phyloP scores from a whole-genome alignment of 1,140 invertebrate genomes.

The Atta texana region DNA sequence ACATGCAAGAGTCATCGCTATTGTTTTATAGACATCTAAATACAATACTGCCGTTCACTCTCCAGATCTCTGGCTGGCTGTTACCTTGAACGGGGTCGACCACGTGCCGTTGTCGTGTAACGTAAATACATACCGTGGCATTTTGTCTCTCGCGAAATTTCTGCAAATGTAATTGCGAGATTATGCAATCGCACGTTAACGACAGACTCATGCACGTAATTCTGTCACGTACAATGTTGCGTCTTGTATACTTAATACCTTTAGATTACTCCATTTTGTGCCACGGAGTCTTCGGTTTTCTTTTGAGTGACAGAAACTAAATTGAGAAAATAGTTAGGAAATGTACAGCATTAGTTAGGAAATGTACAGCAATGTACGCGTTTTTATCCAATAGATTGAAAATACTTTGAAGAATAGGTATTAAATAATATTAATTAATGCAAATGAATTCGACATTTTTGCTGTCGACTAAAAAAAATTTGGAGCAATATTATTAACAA shows the following conservation, averaged over 20 bases:
- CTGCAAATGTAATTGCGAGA: not conserved
- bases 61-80: not conserved
- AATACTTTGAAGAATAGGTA: not conserved
- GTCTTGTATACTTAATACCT: not conserved
- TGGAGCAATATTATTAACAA: not conserved
- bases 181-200: conserved; percentile 26
- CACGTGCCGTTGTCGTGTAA: not conserved
- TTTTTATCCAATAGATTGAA: not conserved
- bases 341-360: not conserved
- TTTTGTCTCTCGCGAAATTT: conserved; percentile 40
- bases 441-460: not conserved
- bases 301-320: not conserved
- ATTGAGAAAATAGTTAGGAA: not conserved
- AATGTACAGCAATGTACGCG: no score
- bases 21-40: not conserved
- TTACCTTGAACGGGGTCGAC: conserved; percentile 56
- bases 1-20: not conserved
- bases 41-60: not conserved
- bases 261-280: not conserved
- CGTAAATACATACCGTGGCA: not conserved
- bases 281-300: not conserved
- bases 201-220: not conserved
- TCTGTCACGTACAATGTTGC: not conserved
- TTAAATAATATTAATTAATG: not conserved
- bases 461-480: not conserved